A percentile compares a stretch with the other conserved stretches of the same genome.
Conservation (phyloP, 2,113 vertebrate genomes). For the Coreoperca whiteheadi region DNA sequence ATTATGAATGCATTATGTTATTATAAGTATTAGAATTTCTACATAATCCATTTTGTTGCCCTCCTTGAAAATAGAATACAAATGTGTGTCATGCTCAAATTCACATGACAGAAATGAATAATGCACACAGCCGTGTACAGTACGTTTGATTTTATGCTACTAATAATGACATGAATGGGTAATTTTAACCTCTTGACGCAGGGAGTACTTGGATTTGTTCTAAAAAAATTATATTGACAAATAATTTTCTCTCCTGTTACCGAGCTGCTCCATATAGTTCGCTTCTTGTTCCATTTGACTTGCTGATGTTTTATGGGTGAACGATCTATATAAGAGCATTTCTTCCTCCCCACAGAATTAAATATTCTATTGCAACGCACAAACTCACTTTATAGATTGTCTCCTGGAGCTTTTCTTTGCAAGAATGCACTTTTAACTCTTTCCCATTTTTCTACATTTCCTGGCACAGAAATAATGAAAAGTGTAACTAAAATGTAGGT, state of each 20-base stretch:
- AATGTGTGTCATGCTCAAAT: background rate
- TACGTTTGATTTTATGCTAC: background rate
- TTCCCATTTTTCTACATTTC: background rate
- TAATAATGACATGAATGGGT: background rate
- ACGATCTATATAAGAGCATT: background rate
- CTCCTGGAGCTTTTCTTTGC: background rate
- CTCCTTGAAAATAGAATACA: background rate
- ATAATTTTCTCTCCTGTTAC: background rate
- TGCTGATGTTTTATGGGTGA: constrained; percentile 10
- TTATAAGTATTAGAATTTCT: background rate
- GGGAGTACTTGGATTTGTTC: background rate
- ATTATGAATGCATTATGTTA: background rate
- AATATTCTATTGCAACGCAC: constrained; percentile 10
- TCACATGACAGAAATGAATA: background rate
- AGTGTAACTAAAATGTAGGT: background rate
- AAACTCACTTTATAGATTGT: background rate
- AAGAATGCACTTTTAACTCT: constrained; percentile 16
- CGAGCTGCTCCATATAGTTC: constrained; percentile 8
- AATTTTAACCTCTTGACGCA: background rate
- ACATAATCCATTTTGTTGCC: background rate
- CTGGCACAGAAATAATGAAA: background rate
- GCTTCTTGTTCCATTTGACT: constrained; percentile 17
- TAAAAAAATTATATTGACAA: background rate
- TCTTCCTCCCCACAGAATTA: background rate
- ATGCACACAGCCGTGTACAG: background rate